These are phyloP conservation scores for Cataglyphis livida DNA, from an alignment of 2,888 invertebrate genomes.

Conservation along the genomic window DNA sequence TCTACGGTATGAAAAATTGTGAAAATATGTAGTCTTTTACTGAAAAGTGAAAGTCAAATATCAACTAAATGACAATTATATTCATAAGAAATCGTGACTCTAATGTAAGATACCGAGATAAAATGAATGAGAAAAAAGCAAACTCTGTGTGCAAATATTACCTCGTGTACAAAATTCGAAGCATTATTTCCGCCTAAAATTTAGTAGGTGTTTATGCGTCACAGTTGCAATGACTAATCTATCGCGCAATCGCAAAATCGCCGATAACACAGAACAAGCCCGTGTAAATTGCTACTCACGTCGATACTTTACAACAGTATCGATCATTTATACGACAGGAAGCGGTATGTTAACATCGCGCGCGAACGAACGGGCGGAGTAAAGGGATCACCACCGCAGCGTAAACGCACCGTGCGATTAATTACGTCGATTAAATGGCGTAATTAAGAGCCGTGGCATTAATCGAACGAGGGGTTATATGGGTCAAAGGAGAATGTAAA, in stretches of 20 bases:
- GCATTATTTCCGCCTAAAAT: neutral
- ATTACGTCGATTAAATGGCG: slow-evolving; percentile 47
- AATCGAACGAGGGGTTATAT: slow-evolving; percentile 44
- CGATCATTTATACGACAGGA: slow-evolving; percentile 21
- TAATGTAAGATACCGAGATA: neutral
- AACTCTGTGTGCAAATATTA: neutral
- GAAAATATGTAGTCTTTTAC: neutral
- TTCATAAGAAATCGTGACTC: neutral
- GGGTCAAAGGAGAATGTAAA: slow-evolving; percentile 45
- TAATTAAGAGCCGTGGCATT: slow-evolving; percentile 49
- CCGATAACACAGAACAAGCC: neutral
- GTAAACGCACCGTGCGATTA: slow-evolving; percentile 39
- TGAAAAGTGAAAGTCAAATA: neutral
- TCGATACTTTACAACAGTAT: slow-evolving; percentile 22
- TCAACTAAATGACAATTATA: neutral
- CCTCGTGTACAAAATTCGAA: neutral
- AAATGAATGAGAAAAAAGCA: neutral
- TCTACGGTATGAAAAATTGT: neutral
- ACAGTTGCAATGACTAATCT: neutral
- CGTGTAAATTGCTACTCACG: slow-evolving; percentile 16
- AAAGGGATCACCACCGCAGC: neutral
- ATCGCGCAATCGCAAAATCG: neutral
- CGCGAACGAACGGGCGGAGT: slow-evolving; percentile 19
- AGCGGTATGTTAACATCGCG: slow-evolving; percentile 32
- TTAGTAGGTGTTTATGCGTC: neutral